Base-by-base conservation (phyloP, 2,888 invertebrate genomes). In the Spilosoma lubricipeda region DNA sequence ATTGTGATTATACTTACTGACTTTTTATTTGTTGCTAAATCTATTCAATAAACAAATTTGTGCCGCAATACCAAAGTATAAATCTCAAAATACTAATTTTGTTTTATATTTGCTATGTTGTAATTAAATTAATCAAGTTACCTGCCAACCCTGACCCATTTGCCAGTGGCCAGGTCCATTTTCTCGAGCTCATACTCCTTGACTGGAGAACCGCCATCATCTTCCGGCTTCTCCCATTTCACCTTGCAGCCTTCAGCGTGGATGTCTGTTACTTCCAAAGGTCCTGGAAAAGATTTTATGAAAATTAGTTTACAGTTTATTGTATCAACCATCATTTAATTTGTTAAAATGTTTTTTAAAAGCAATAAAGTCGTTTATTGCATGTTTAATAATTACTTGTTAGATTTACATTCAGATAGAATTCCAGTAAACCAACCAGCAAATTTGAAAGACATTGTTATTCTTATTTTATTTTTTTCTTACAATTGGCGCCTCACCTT, bases 141-240 rank as follows among this genome's bases (percentile, higher is more conserved):
- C 94, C 97, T 97, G 86, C 99, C 99, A 86, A 98, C 98, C 74
- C 98, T 97, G 77, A 98, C 97, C 99, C 99, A 99, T 91, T 98
- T 98, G 79, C 98, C 99, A 68, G 98, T 98, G 48, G 97, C 97
- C 36, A 97, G 95, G 87, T 99, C 99, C 97, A 98, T 97, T 93
- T 98, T 98, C 94, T 99, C 99, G 72, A 99, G 97, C 91, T 99
- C 98, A 92, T 99, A 99, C 91, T 98, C 98, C 88, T 98, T 98
- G 90, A 99, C 98, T 0, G 99, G 99, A 63, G 97, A 96, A 59
- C 99, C 99, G 52, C 99, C 99, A 89, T 99, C 99, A 89, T 99
- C 99, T 87, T 98, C 98, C 0, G 99, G 99, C 90, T 98, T 98
- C 91, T 98, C 97, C 99, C 99, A 99, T 85, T 97, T 97, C n/a